A percentile compares a stretch with the other conserved stretches of the same genome.
These are phyloP conservation scores for Sus scrofa DNA, from an alignment of 2,113 vertebrate genomes.

Conservation along the genomic window DNA sequence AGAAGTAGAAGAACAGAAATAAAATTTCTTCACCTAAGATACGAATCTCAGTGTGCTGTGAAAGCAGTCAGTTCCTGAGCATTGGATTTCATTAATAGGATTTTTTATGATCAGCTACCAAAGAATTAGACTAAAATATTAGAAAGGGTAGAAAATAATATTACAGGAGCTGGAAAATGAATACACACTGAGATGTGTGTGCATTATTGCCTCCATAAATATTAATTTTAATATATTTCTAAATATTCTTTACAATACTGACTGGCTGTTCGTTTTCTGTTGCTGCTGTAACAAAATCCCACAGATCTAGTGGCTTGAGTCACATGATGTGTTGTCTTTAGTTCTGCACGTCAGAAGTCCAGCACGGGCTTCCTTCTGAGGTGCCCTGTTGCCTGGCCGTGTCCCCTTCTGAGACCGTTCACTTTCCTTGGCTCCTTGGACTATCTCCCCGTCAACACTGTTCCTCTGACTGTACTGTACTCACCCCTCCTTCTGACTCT, in stretches of 20 bases:
- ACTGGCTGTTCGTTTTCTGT: neutral
- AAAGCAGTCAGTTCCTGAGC: neutral
- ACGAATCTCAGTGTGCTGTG: neutral
- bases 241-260: neutral
- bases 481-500: neutral
- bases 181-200: neutral
- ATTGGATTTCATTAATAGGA: neutral
- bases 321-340: neutral
- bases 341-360: neutral
- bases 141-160: neutral
- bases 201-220: neutral
- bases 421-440: neutral
- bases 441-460: neutral
- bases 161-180: neutral
- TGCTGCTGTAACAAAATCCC: neutral
- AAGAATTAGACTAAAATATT: neutral
- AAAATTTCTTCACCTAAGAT: neutral
- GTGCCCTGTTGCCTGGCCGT: no score
- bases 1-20: neutral
- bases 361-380: neutral
- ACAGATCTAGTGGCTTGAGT: neutral
- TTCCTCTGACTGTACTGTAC: neutral
- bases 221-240: neutral
- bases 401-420: no score
- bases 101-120: conserved; percentile 7